Base-by-base conservation (phyloP, 2,888 invertebrate species). In the Hydrotaea cyrtoneurina region DNA sequence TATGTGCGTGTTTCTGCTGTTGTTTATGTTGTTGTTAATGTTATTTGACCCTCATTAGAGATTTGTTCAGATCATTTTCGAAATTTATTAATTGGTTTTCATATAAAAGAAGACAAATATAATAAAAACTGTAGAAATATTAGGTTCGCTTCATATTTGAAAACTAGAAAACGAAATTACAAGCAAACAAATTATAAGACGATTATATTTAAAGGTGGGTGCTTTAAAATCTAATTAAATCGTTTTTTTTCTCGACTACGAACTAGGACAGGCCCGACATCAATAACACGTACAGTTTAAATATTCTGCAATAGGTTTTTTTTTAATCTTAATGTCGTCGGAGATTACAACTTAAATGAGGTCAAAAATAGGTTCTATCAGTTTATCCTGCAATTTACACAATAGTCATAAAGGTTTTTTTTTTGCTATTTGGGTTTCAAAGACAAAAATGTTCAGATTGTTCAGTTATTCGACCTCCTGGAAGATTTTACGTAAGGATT, bases 1-100 rank as follows among this genome's bases (percentile, higher is more conserved):
- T 55, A 55, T 55, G 21, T 55, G 19, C 55, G 55, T 55, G 21
- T 55, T 19, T 55, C 3, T 21, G 39, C 5, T 15, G 59, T 59
- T 26, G 59, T 15, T 59, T 26, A 21, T 62, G 74, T 73, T 43
- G 55, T 74, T 80, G 66, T 85, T 59, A 79, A 86, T 87, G 23
- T 80, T 79, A 82, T 85, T 87, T 85, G 88, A 89, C 89, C 89
- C 89, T 89, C 89, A 89, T 90, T 90, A 90, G 88, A 78, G 85
- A 82, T 86, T 83, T 82, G 83, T 78, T 85, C 78, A 80, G 80
- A 86, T 82, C 83, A 82, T 74, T 86, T 80, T 80, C 50, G 59
- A 71, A 83, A 74, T 77, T 85, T 86, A 83, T 85, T 84, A 78
- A 87, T 86, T 88, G 85, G 86, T 83, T 85, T 86, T 74, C 59